These are phyloP conservation scores for Pilophorus perplexus DNA, from an alignment of 2,888 invertebrate genomes.

Conservation along the genomic window DNA sequence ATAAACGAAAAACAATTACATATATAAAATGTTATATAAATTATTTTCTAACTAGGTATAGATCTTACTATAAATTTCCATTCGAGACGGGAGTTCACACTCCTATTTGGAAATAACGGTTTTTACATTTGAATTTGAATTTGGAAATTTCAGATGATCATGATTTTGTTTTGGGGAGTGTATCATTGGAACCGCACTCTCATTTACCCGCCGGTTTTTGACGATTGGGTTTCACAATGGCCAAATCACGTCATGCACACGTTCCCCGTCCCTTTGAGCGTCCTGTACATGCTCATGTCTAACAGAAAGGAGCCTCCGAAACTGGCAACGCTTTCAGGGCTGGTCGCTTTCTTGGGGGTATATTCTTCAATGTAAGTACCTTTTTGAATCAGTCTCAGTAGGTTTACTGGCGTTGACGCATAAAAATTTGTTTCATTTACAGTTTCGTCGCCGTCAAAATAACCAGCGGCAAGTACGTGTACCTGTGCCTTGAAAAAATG, in stretches of 20 bases:
- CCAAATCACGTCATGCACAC: slow-evolving; percentile 62
- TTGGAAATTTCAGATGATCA: slow-evolving; percentile 54
- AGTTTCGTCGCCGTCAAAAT: slow-evolving; percentile 17
- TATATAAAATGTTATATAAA: no score
- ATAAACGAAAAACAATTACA: no score
- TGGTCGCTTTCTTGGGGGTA: slow-evolving; percentile 43
- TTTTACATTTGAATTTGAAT: not conserved
- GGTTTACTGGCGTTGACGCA: not conserved
- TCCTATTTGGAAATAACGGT: not conserved
- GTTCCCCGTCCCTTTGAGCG: slow-evolving; percentile 56
- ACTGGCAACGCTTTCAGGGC: slow-evolving; percentile 44
- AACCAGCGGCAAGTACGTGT: slow-evolving; percentile 21
- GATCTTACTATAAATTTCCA: no score
- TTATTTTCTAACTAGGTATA: no score
- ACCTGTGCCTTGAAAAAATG: slow-evolving; percentile 12
- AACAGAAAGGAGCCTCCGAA: slow-evolving; percentile 48
- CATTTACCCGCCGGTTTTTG: slow-evolving; percentile 58
- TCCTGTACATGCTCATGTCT: slow-evolving; percentile 54
- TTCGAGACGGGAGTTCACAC: no score
- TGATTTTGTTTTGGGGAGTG: slow-evolving; percentile 58
- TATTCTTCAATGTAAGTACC: slow-evolving; percentile 45
- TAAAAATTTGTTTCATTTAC: not conserved
- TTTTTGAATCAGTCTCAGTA: not conserved
- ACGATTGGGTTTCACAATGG: slow-evolving; percentile 58
- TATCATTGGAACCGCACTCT: slow-evolving; percentile 59